Conservation (phyloP, 2,888 invertebrate genomes). For the Aradus depressus region DNA sequence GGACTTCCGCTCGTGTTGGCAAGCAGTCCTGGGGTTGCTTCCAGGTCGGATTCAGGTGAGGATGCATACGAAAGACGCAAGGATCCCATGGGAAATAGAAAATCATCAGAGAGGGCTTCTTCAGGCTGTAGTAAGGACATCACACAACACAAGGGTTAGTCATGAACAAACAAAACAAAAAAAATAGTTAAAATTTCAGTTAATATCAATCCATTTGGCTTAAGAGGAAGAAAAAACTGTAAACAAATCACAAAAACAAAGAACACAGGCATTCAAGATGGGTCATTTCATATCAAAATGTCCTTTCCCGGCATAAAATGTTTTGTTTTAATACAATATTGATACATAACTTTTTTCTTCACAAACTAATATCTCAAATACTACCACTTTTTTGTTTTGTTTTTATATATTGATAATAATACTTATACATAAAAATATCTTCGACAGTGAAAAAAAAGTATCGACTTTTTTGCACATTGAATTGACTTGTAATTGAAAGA, state of each 20-base stretch:
- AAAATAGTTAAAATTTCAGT: conserved; percentile 29
- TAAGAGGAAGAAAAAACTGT: conserved; percentile 19
- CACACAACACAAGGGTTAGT: conserved; percentile 23
- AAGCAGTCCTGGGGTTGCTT: conserved; percentile 48
- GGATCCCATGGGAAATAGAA: conserved; percentile 96
- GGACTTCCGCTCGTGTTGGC: conserved; percentile 29
- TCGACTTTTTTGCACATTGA: too few species aligned
- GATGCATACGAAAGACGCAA: conserved; percentile 90
- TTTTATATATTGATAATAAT: too few species aligned
- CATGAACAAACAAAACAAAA: conserved; percentile 29
- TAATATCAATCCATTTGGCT: conserved; percentile 26
- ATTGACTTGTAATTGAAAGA: too few species aligned
- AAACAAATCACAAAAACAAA: conserved; percentile 12
- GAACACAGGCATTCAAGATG: not conserved
- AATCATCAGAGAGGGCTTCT: conserved; percentile 94
- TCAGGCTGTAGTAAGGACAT: conserved; percentile 57
- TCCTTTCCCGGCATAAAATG: too few species aligned
- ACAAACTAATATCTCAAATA: too few species aligned
- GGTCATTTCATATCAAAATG: too few species aligned
- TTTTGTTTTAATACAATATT: too few species aligned
- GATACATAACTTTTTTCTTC: too few species aligned
- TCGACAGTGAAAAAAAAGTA: too few species aligned
- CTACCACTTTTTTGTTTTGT: too few species aligned
- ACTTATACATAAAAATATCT: too few species aligned
- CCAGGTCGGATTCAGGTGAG: conserved; percentile 90